phyloP scores from a whole-genome alignment of 1,140 invertebrate species.

The Heliconius congener region DNA sequence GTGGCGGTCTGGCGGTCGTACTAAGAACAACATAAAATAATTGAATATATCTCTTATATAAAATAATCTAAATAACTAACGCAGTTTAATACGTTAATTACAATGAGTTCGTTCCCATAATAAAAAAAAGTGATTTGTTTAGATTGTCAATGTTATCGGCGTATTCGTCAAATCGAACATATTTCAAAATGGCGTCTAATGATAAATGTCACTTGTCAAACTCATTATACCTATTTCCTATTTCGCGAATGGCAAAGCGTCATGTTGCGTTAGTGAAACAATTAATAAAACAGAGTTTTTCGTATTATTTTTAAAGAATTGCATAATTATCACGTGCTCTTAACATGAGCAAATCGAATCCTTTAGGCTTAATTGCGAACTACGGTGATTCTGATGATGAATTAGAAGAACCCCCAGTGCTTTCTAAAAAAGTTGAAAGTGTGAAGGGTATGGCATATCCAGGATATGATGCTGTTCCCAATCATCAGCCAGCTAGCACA shows the following conservation, averaged over 20 bases:
- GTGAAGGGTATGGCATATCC: slow-evolving; percentile 13
- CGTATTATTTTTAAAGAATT: slow-evolving; percentile 13
- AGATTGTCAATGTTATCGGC: neutral
- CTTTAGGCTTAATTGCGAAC: slow-evolving; percentile 65
- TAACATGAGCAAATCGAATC: slow-evolving; percentile 63
- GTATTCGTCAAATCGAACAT: neutral
- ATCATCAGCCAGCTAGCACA: slow-evolving; percentile 18
- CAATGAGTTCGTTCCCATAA: too few species aligned
- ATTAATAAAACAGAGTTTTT: neutral
- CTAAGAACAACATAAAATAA: too few species aligned
- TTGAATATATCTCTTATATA: too few species aligned
- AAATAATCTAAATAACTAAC: too few species aligned
- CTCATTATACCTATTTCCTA: neutral
- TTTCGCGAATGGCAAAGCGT: slow-evolving; percentile 7
- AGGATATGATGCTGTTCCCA: slow-evolving; percentile 27
- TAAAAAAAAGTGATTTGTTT: neutral
- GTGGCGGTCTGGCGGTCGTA: too few species aligned
- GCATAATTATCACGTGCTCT: neutral
- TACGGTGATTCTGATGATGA: slow-evolving; percentile 74
- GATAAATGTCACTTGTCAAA: slow-evolving; percentile 5
- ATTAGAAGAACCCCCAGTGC: slow-evolving; percentile 47
- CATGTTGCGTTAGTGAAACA: neutral
- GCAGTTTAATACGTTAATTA: too few species aligned
- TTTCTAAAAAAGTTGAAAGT: slow-evolving; percentile 18
- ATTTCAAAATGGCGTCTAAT: slow-evolving; percentile 6